These are phyloP conservation scores for Drosophila pruinosa DNA, from an alignment of 1,140 invertebrate species.

Conservation along the genomic window DNA sequence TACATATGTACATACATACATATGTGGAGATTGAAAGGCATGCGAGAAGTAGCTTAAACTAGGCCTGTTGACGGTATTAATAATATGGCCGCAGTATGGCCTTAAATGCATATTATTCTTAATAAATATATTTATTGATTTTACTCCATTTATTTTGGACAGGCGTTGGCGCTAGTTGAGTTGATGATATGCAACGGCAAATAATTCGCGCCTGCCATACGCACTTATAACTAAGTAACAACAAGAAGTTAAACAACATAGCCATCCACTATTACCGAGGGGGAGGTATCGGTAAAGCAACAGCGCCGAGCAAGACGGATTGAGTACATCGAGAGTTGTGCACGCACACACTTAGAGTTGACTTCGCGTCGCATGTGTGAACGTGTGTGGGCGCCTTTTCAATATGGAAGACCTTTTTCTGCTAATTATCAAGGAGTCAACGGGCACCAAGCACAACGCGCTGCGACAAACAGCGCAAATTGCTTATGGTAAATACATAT, in stretches of 20 bases:
- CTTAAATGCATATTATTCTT: constrained; percentile 29
- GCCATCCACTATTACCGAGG: neutral
- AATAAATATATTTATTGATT: constrained; percentile 58
- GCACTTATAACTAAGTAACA: constrained; percentile 26
- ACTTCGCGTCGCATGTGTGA: constrained; percentile 14
- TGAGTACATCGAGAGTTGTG: neutral
- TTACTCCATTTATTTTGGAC: constrained; percentile 45
- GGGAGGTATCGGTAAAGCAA: constrained; percentile 15
- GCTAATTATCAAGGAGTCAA: constrained; percentile 90
- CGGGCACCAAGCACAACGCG: constrained; percentile 88
- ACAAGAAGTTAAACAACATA: constrained; percentile 9
- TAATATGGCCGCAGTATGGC: constrained; percentile 35
- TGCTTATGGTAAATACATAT: constrained; percentile 87
- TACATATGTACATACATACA: neutral
- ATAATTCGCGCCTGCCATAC: constrained; percentile 13
- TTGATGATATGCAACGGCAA: constrained; percentile 61
- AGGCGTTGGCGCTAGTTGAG: constrained; percentile 57
- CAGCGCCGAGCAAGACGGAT: constrained; percentile 17
- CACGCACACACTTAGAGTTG: neutral
- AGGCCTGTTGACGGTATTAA: constrained; percentile 25
- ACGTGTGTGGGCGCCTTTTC: constrained; percentile 23
- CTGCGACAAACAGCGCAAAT: constrained; percentile 90
- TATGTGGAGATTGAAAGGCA: neutral
- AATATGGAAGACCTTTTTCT: constrained; percentile 92
- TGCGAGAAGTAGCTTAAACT: neutral